Conservation (phyloP, 1,140 invertebrate species). For the Psix sp. region DNA sequence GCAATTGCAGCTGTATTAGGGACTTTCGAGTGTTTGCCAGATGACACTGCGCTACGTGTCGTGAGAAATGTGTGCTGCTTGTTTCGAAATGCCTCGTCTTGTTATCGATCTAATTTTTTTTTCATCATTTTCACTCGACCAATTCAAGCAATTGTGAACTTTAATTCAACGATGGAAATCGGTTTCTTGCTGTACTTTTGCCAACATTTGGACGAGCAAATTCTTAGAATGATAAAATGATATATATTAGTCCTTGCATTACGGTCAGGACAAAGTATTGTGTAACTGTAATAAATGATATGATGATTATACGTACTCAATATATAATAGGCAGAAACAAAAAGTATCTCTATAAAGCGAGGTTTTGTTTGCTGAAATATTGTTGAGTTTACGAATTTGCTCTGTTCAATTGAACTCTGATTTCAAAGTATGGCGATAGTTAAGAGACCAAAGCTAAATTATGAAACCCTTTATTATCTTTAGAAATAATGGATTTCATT, state of each 20-base stretch:
- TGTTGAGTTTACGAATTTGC: no score
- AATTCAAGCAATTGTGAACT: no score
- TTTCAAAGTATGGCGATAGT: no score
- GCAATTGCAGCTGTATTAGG: background rate
- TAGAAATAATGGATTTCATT: no score
- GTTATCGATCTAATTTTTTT: no score
- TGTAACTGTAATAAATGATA: slow-evolving; percentile 21
- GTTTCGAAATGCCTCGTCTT: background rate
- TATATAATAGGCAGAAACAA: background rate
- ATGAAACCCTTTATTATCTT: no score
- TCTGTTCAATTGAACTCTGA: no score
- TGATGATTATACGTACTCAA: slow-evolving; percentile 4
- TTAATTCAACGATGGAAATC: background rate
- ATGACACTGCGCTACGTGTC: background rate
- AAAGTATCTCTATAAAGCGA: background rate
- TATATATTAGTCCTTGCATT: slow-evolving; percentile 5
- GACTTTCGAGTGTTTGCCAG: background rate
- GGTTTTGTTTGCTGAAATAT: no score
- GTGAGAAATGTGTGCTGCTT: background rate
- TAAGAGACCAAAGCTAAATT: no score
- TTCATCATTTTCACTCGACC: no score
- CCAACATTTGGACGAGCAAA: slow-evolving; percentile 5
- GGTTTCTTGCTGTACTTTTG: slow-evolving; percentile 3
- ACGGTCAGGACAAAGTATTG: slow-evolving; percentile 12
- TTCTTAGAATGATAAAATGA: slow-evolving; percentile 23